A percentile compares a stretch with the other conserved stretches of the same genome.
phyloP scores from a whole-genome alignment of 2,797 vertebrate genomes.

The Luscinia luscinia region DNA sequence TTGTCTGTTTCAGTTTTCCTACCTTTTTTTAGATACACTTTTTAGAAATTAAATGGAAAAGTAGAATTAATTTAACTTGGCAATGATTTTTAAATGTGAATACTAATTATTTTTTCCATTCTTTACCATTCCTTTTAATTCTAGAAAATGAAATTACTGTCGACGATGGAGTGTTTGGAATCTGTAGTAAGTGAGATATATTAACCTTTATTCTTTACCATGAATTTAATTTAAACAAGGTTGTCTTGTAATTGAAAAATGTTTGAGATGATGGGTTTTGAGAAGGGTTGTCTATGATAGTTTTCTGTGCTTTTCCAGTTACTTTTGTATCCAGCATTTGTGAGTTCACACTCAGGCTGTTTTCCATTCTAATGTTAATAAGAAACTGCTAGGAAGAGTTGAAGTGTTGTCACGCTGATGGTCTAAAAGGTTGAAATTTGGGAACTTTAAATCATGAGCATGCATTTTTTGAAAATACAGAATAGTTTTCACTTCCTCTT shows the following conservation, averaged over 20 bases:
- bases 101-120: slow-evolving; percentile 47
- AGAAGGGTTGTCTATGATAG: not conserved
- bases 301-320: not conserved
- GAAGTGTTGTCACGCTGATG: not conserved
- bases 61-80: slow-evolving; percentile 35
- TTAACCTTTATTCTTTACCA: not conserved
- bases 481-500: not conserved
- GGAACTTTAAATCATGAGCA: not conserved
- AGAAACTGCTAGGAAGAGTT: not conserved
- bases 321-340: not conserved
- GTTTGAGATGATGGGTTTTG: not conserved
- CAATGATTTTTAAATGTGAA: slow-evolving; percentile 2
- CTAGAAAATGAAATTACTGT: slow-evolving; percentile 82
- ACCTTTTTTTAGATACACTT: not conserved
- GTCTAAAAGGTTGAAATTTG: not conserved
- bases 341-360: not conserved
- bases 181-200: slow-evolving; percentile 86
- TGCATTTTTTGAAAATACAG: not conserved
- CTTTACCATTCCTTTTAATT: slow-evolving; percentile 75
- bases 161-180: slow-evolving; percentile 91
- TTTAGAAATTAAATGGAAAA: slow-evolving; percentile 31
- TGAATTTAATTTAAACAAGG: not conserved
- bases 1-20: slow-evolving; percentile 50
- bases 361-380: not conserved
- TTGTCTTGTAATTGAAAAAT: not conserved